phyloP scores from a whole-genome alignment of 2,797 vertebrate species.

The Sylvilagus floridanus region DNA sequence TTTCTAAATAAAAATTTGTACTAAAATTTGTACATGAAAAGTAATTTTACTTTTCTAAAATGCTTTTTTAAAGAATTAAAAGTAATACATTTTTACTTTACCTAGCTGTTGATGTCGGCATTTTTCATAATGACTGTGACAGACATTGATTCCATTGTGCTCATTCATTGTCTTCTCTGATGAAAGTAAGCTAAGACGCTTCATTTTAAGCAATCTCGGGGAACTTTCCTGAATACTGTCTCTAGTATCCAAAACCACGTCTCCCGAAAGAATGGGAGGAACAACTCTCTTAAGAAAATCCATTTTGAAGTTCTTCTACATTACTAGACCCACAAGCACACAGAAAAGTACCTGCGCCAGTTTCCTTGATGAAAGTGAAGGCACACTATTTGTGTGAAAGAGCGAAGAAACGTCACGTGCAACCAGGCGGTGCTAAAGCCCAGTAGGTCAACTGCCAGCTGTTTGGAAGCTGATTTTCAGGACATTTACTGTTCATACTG shows the following conservation, averaged over 20 bases:
- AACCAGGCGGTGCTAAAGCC: constrained; percentile 89
- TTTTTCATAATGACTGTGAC: constrained; percentile 72
- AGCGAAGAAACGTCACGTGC: constrained; percentile 85
- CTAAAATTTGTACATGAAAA: constrained; percentile 43
- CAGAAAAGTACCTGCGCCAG: constrained; percentile 67
- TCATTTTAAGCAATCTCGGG: constrained; percentile 94
- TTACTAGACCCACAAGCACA: background rate
- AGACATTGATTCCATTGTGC: constrained; percentile 82
- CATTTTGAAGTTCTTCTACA: constrained; percentile 87
- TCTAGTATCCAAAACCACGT: constrained; percentile 87
- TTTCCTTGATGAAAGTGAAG: constrained; percentile 85
- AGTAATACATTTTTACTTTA: constrained; percentile 71
- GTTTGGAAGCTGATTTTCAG: constrained; percentile 92
- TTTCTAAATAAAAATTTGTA: constrained; percentile 18
- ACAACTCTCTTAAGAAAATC: constrained; percentile 96
- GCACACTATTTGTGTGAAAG: constrained; percentile 78
- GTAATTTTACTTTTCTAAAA: constrained; percentile 47
- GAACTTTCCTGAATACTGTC: constrained; percentile 87
- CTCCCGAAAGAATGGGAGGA: constrained; percentile 90
- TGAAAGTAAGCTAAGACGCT: constrained; percentile 90
- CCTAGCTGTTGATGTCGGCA: constrained; percentile 66
- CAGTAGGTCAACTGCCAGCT: constrained; percentile 89
- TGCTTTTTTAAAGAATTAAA: background rate
- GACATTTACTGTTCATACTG: constrained; percentile 88
- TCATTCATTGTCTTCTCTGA: constrained; percentile 91